Base-by-base conservation (phyloP, 2,888 invertebrate genomes). In the Entomobrya proxima region DNA sequence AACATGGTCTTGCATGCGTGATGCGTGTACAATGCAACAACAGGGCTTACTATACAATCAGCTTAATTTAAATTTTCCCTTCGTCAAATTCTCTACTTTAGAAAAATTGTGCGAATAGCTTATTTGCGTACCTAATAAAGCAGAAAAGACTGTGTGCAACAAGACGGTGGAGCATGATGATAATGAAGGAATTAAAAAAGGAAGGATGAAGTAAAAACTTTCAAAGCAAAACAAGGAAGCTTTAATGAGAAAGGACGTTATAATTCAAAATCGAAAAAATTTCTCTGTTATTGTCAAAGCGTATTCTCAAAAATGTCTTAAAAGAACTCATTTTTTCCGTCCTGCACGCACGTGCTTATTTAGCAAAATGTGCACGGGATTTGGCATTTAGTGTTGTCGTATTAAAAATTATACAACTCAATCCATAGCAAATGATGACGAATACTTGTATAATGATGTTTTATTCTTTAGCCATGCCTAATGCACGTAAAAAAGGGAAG, bases 171-270 rank as follows among this genome's bases (percentile, higher is more conserved):
- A 69, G 40, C 37, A 69, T 74, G 58, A 47, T 30, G 81, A 81
- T 72, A 80, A 61, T 78, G 69, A 78, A 35, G 84, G 77, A 86
- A 81, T 81, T 86, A 74, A 80, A 82, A 75, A 72, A 67, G 75
- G 76, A 61, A 86, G 69, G 40, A 74, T 79, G 35, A 37, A 30
- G 37, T 67, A 79, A 69, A 74, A 74, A 35, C 32, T 61, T 77
- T 72, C 47, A 35, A 50, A 35, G 50, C 78, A 81, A 86, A 86
- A 86, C 86, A 86, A 86, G 86, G 86, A 86, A 82, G 86, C 82
- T 61, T 81, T 82, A 86, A 86, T 86, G 82, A 86, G 76, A 44
- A 61, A 58, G 37, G 55, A 55, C 69, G 44, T 24, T 32, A 24
- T 37, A 69, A 15, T 24, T 44, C 11, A 44, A 2, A 11, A 27